Evolutionary conservation across 2,797 vertebrate species (phyloP).

Genomic region (Aselliscus stoliczkanus): DNA sequence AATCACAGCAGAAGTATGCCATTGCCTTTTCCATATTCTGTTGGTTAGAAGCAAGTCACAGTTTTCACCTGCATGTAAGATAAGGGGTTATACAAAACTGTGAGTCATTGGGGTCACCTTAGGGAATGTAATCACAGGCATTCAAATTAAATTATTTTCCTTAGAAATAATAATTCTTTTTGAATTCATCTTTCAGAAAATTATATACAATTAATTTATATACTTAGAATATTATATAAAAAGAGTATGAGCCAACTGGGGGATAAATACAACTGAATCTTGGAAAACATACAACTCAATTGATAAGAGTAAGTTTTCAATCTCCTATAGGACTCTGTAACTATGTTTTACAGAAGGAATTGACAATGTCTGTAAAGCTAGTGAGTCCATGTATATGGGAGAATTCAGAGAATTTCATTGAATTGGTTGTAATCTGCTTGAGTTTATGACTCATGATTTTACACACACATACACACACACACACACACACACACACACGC

Average conservation of each 20-base stretch:
- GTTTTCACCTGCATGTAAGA: neutral
- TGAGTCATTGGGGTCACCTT: neutral
- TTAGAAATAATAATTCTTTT: neutral
- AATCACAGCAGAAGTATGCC: neutral
- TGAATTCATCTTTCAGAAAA: neutral
- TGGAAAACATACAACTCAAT: neutral
- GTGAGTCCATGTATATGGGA: neutral
- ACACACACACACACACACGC: neutral
- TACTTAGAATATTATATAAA: neutral
- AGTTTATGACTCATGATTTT: neutral
- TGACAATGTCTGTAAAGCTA: neutral
- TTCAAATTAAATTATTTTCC: neutral
- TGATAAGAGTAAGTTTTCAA: neutral
- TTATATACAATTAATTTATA: neutral
- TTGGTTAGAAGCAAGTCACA: neutral
- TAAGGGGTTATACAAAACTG: neutral
- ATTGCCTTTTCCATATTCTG: neutral
- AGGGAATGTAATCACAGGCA: neutral
- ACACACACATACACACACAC: neutral
- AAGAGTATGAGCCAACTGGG: neutral
- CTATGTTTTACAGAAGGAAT: neutral
- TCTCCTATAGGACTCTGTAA: neutral
- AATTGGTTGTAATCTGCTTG: neutral
- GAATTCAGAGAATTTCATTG: neutral
- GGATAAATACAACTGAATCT: neutral